Evolutionary conservation across 92 coral and sea anemone species (phyloP), one percentile per base, ranked within the genome.

Genomic region (Paramuricea clavata): DNA sequence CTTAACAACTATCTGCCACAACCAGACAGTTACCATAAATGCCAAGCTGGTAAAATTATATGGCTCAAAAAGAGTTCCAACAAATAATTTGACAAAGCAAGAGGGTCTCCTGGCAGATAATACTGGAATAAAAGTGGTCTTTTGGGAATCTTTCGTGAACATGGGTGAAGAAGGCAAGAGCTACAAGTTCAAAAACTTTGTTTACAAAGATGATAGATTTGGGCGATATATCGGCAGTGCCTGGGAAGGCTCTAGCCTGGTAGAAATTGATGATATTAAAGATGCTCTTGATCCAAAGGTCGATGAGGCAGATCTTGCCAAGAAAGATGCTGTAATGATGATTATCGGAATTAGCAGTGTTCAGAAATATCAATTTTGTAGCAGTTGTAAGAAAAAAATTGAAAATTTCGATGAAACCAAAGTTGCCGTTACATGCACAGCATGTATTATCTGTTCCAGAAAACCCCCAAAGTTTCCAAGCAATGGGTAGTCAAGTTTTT

Each of bases 221-320:
- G n/a, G n/a, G n/a, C n/a, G n/a, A n/a, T n/a, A n/a, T n/a, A n/a
- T n/a, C n/a, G n/a, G n/a, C 54, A 49, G 54, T 49, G 54, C 15
- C 17, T 19, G 69, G 27, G 69, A 61, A 61, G 69, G 69, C 33
- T 61, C 69, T 23, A 61, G 30, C 33, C 30, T 61, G 27, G 12
- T 17, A 12, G 69, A 61, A 61, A 12, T 28, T 22, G 69, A 61
- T 61, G 69, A 67, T 34, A 67, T 67, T 67, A 34, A 28, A 10
- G 35, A 67, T 67, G 74, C 69, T 67, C 39, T 67, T 25, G 36
- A 67, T 25, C 36, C 74, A 67, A 34, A 28, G 22, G 39, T 67
- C 10, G 74, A 67, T 67, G 43, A 67, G 74, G 15, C 36, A 67
- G 74, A 67, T 67, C 36, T 67, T 23, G 74, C 74, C 4, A 28